phyloP scores from a whole-genome alignment of 1,140 invertebrate genomes.

The Lithobius niger region DNA sequence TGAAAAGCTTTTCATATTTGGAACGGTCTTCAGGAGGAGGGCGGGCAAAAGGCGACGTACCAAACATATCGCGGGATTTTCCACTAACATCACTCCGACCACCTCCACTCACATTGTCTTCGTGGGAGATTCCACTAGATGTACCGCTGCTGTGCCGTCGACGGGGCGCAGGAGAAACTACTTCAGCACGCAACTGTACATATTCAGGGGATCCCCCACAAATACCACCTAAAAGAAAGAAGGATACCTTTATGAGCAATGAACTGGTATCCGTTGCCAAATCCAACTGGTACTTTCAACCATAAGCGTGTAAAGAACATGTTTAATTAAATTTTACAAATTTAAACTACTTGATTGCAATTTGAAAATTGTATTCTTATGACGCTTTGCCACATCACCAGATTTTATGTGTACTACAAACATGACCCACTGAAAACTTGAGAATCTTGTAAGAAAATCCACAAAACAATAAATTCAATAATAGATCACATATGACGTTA shows the following conservation, averaged over 20 bases:
- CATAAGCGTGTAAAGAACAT: neutral
- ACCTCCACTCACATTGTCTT: slow-evolving; percentile 10
- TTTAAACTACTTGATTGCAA: too few relatives aligned
- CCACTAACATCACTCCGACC: slow-evolving; percentile 17
- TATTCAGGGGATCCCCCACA: neutral
- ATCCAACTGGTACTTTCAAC: neutral
- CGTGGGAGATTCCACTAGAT: slow-evolving; percentile 19
- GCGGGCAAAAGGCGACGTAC: slow-evolving; percentile 41
- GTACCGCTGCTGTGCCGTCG: slow-evolving; percentile 19
- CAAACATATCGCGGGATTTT: slow-evolving; percentile 17
- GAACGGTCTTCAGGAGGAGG: slow-evolving; percentile 54
- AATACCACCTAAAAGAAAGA: too few relatives aligned
- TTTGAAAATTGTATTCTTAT: too few relatives aligned
- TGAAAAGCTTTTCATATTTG: slow-evolving; percentile 58
- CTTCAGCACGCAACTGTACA: neutral
- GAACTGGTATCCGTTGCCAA: neutral
- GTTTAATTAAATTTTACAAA: slow-evolving; percentile 1
- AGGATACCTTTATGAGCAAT: too few relatives aligned
- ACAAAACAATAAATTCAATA: too few relatives aligned
- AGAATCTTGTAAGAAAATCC: too few relatives aligned
- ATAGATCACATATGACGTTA: too few relatives aligned
- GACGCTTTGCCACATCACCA: too few relatives aligned
- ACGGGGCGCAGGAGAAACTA: slow-evolving; percentile 37
- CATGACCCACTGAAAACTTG: too few relatives aligned
- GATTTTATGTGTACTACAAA: too few relatives aligned